phyloP scores from a whole-genome alignment of 1,140 invertebrate genomes.

The Nebria ingens region DNA sequence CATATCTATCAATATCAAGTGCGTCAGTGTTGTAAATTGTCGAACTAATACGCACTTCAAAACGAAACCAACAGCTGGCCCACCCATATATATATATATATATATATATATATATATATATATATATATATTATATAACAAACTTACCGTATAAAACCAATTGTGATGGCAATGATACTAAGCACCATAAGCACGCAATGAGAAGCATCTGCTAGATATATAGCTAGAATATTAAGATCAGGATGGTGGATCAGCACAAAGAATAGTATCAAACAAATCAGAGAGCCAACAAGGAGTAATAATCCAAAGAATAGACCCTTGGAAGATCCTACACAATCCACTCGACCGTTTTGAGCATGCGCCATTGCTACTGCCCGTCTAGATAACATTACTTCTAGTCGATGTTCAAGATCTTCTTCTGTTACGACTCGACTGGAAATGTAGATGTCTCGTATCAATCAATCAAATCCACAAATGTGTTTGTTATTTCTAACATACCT shows the following conservation, averaged over 20 bases:
- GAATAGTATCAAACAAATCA: constrained; percentile 89
- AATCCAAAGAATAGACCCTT: constrained; percentile 91
- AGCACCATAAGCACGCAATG: constrained; percentile 80
- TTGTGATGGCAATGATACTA: constrained; percentile 77
- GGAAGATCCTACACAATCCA: constrained; percentile 86
- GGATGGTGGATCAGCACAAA: constrained; percentile 82
- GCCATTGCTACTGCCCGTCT: constrained; percentile 71
- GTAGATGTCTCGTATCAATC: no score
- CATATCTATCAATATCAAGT: no score
- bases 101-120: constrained; percentile 8
- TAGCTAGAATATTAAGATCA: constrained; percentile 67
- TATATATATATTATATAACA: background rate
- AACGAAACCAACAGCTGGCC: no score
- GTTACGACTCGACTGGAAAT: constrained; percentile 64
- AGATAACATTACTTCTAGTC: constrained; percentile 72
- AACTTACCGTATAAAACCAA: constrained; percentile 72
- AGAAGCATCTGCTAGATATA: constrained; percentile 82
- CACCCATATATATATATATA: background rate
- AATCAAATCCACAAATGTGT: no score
- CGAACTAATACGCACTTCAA: no score
- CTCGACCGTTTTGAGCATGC: constrained; percentile 64
- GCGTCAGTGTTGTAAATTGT: no score
- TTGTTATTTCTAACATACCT: constrained; percentile 45
- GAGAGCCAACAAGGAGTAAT: constrained; percentile 76
- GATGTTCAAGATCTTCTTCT: constrained; percentile 75